phyloP scores from a whole-genome alignment of 2,113 vertebrate genomes.

The Stictonetta naevosa region DNA sequence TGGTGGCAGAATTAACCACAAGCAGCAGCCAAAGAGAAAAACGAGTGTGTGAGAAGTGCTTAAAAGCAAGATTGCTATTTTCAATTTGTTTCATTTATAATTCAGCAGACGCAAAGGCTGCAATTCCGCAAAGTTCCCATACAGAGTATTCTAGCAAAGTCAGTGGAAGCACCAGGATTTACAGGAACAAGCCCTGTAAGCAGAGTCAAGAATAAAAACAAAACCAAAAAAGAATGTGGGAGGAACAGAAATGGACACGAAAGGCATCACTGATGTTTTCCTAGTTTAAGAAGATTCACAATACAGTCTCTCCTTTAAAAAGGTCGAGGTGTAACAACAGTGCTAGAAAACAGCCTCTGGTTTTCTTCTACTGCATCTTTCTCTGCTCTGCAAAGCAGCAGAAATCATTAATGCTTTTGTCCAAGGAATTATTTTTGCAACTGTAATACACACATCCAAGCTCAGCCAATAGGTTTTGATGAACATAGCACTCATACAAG shows the following conservation, averaged over 20 bases:
- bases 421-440: not conserved
- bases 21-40: not conserved
- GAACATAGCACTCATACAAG: not conserved
- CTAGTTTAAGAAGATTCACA: not conserved
- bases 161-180: not conserved
- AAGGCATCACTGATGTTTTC: not conserved
- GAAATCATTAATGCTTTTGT: not conserved
- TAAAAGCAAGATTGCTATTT: slow-evolving; percentile 35
- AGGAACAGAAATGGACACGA: not conserved
- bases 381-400: not conserved
- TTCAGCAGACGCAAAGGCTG: slow-evolving; percentile 14
- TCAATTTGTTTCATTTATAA: slow-evolving; percentile 49
- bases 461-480: not conserved
- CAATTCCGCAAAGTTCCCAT: not conserved
- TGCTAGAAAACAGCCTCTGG: not conserved
- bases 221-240: not conserved
- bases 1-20: slow-evolving; percentile 2
- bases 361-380: not conserved
- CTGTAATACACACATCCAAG: not conserved
- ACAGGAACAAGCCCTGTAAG: not conserved
- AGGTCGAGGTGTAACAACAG: not conserved
- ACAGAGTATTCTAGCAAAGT: not conserved
- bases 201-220: not conserved
- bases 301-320: not conserved
- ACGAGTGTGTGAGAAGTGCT: not conserved